A percentile compares a stretch with the other conserved stretches of the same genome.
phyloP scores from a whole-genome alignment of 1,140 invertebrate species.

The Eufriesea mexicana region DNA sequence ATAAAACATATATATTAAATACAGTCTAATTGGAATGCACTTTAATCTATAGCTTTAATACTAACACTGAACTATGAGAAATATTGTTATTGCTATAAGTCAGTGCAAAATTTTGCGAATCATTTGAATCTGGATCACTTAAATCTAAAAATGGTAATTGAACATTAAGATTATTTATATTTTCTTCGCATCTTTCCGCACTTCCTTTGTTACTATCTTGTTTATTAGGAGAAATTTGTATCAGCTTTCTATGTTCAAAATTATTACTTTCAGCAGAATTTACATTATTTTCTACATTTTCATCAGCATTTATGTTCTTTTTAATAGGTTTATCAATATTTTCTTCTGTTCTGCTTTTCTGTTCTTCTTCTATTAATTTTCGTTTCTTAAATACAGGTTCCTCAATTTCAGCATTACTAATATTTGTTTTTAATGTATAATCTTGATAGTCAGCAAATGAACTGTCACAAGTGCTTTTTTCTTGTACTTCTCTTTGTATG shows the following conservation, averaged over 20 bases:
- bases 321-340: slow-evolving; percentile 31
- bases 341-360: slow-evolving; percentile 5
- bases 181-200: not conserved
- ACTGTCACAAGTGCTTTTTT: slow-evolving; percentile 36
- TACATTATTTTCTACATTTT: not conserved
- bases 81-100: slow-evolving; percentile 23
- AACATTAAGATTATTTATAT: not conserved
- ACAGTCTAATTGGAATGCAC: not conserved
- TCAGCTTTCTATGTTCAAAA: not conserved
- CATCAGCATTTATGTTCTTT: not conserved
- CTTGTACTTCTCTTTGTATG: slow-evolving; percentile 45
- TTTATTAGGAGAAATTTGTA: not conserved
- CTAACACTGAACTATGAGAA: not conserved
- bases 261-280: not conserved
- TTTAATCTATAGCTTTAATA: not conserved
- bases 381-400: slow-evolving; percentile 64
- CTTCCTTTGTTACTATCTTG: not conserved
- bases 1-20: not conserved
- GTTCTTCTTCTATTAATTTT: slow-evolving; percentile 48
- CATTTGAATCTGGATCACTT: slow-evolving; percentile 72
- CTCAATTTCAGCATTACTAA: slow-evolving; percentile 42
- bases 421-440: slow-evolving; percentile 22
- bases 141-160: slow-evolving; percentile 52
- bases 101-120: slow-evolving; percentile 10
- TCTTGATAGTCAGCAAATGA: slow-evolving; percentile 53